These are phyloP conservation scores for Leptinotarsa defecta DNA, from an alignment of 1,140 invertebrate genomes.

Conservation along the genomic window DNA sequence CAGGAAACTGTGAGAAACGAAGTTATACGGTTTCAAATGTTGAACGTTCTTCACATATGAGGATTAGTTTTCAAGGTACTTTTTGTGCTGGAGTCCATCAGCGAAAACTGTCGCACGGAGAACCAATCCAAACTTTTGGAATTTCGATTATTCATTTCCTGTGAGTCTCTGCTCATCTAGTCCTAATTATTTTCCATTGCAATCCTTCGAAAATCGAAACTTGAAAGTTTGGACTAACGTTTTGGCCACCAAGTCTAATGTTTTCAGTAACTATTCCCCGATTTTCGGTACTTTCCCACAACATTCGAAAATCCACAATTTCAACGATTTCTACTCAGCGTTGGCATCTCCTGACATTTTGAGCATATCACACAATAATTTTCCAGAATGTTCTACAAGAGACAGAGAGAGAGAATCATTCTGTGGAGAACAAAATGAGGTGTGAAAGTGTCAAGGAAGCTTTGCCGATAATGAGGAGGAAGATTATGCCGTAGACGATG, in stretches of 20 bases:
- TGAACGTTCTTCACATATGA: too few species aligned
- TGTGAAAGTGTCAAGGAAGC: not conserved
- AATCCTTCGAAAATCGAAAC: not conserved
- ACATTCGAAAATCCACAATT: not conserved
- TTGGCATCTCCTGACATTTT: conserved; percentile 7
- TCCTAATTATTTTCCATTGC: too few species aligned
- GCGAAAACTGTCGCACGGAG: too few species aligned
- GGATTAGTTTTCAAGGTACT: too few species aligned
- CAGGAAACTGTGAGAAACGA: too few species aligned
- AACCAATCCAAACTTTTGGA: too few species aligned
- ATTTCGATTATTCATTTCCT: too few species aligned
- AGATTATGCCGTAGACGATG: too few species aligned
- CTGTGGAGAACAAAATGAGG: not conserved
- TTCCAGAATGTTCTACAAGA: not conserved
- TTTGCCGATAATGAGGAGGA: not conserved
- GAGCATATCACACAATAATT: not conserved
- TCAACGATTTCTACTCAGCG: not conserved
- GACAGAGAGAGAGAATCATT: not conserved
- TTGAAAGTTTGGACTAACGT: too few species aligned
- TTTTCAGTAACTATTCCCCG: not conserved
- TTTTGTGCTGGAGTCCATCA: too few species aligned
- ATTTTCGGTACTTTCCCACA: not conserved
- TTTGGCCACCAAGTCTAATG: not conserved
- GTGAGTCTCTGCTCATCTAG: too few species aligned
- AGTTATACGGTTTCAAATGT: too few species aligned